A percentile compares a stretch with the other conserved stretches of the same genome.
Evolutionary conservation across 2,888 invertebrate genomes (phyloP).

Genomic region (Hybos culiciformis): DNA sequence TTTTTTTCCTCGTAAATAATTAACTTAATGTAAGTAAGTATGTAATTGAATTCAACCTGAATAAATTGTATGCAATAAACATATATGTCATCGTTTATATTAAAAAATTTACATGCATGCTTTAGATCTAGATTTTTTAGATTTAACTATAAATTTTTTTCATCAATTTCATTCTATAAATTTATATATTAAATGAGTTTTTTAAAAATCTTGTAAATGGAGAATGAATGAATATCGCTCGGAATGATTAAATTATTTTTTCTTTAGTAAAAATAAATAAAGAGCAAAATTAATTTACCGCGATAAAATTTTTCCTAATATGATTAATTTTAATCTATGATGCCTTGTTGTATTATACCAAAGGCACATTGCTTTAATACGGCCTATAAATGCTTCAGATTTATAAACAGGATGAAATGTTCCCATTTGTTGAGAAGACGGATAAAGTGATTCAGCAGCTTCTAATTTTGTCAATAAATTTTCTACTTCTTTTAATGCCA

Average conservation of each 20-base stretch:
- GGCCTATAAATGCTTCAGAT: slow-evolving; percentile 31
- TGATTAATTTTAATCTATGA: slow-evolving; percentile 65
- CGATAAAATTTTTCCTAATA: slow-evolving; percentile 52
- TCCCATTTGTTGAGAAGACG: slow-evolving; percentile 68
- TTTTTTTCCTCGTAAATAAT: no score
- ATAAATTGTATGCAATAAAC: no score
- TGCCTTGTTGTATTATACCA: slow-evolving; percentile 86
- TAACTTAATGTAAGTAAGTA: no score
- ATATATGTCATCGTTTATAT: no score
- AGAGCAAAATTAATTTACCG: no score
- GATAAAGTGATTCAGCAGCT: slow-evolving; percentile 66
- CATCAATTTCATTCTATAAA: background rate
- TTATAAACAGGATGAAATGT: slow-evolving; percentile 50
- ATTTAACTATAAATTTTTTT: background rate
- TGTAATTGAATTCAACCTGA: no score
- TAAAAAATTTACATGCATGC: no score
- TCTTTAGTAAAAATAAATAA: no score
- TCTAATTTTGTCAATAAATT: slow-evolving; percentile 58
- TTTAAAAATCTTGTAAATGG: background rate
- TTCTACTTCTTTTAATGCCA: slow-evolving; percentile 61
- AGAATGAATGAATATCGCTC: background rate
- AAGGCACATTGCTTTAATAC: slow-evolving; percentile 61
- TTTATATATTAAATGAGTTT: no score
- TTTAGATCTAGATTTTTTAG: no score
- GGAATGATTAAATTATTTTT: slow-evolving; percentile 1